Conservation (phyloP, 2,113 vertebrate species). For the Sorex fumeus region DNA sequence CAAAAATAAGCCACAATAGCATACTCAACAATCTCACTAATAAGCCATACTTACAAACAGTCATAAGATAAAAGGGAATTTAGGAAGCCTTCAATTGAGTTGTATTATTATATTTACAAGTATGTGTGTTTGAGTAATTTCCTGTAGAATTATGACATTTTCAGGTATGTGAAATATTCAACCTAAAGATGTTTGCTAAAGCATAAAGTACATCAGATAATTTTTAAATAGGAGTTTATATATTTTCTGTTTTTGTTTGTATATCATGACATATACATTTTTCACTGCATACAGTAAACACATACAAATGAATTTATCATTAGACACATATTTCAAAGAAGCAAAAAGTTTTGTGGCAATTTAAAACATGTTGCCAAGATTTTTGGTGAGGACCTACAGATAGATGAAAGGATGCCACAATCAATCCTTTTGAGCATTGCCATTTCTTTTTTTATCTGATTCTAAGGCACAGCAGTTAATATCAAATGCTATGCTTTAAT, state of each 20-base stretch:
- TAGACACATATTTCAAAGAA: background rate
- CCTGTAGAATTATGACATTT: background rate
- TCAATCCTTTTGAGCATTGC: background rate
- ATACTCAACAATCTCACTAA: background rate
- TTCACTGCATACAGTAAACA: background rate
- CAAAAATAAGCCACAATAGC: background rate
- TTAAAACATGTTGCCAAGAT: background rate
- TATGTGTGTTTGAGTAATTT: background rate
- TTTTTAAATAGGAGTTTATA: background rate
- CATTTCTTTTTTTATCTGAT: background rate
- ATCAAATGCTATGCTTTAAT: background rate
- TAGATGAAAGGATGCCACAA: background rate
- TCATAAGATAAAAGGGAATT: background rate
- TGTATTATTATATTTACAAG: background rate
- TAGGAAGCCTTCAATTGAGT: too few relatives aligned
- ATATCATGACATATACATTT: background rate
- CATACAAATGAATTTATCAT: conserved; percentile 14
- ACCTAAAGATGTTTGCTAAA: background rate
- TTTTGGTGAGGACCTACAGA: background rate
- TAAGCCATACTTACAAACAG: background rate
- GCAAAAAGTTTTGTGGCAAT: background rate
- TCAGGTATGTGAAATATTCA: background rate
- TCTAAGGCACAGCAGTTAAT: too few relatives aligned
- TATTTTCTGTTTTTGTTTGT: background rate
- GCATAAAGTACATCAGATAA: background rate